A percentile compares a stretch with the other conserved stretches of the same genome.
These are phyloP conservation scores for Dolichopus griseipennis DNA, from an alignment of 2,888 invertebrate species.

Conservation along the genomic window DNA sequence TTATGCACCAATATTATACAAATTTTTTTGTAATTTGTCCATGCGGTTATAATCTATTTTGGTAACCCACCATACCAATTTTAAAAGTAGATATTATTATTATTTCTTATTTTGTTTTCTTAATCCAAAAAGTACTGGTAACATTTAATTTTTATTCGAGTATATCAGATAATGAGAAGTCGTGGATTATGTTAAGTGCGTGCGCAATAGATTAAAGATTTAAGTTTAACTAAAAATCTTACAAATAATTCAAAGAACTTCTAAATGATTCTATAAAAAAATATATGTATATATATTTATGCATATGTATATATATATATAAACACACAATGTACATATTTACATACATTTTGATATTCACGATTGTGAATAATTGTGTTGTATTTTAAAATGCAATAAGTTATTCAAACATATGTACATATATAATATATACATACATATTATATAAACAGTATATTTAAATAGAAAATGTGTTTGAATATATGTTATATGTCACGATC, in stretches of 20 bases:
- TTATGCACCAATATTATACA: too few species aligned
- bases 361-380: background rate
- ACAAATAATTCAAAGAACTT: background rate
- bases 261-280: too few species aligned
- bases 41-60: background rate
- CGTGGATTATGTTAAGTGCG: slow-evolving; percentile 6
- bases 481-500: background rate
- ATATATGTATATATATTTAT: too few species aligned
- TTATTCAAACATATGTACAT: background rate
- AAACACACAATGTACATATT: background rate
- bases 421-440: background rate
- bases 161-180: slow-evolving; percentile 6
- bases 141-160: background rate
- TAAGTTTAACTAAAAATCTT: background rate
- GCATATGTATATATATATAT: background rate
- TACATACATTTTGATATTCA: background rate
- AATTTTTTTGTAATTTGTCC: too few species aligned
- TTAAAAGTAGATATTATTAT: too few species aligned
- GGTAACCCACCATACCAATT: background rate
- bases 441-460: too few species aligned
- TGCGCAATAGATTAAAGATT: slow-evolving; percentile 6
- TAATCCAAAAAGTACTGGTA: background rate
- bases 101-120: too few species aligned
- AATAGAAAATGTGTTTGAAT: background rate
- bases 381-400: background rate